Conservation (phyloP, 2,888 invertebrate genomes). For the Amaurobius ferox region DNA sequence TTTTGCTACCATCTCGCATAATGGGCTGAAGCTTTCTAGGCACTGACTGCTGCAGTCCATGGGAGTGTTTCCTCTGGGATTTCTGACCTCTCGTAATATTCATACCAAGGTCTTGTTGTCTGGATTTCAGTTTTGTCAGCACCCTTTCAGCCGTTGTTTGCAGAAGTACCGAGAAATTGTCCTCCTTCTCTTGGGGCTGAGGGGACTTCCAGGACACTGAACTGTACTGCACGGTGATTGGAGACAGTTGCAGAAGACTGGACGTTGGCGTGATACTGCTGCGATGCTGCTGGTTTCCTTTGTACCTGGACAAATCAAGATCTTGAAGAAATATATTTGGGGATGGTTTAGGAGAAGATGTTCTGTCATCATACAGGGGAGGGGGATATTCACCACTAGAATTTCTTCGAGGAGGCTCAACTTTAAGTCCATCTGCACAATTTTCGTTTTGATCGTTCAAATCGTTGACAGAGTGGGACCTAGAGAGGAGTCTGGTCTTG, state of each 20-base stretch:
- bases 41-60: conserved; percentile 33
- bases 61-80: conserved; percentile 34
- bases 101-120: conserved; percentile 47
- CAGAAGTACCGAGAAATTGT: conserved; percentile 42
- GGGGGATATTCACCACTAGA: conserved; percentile 61
- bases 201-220: conserved; percentile 15
- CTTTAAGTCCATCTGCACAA: not conserved
- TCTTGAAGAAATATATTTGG: conserved; percentile 30
- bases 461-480: conserved; percentile 60
- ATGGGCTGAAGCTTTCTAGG: conserved; percentile 62
- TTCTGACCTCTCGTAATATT: conserved; percentile 20
- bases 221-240: conserved; percentile 33
- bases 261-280: conserved; percentile 36
- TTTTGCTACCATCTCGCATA: conserved; percentile 45
- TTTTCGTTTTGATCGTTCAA: conserved; percentile 16
- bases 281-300: conserved; percentile 15
- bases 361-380: not conserved
- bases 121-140: conserved; percentile 41
- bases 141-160: conserved; percentile 65
- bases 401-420: conserved; percentile 53
- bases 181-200: conserved; percentile 32
- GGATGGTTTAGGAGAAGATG: not conserved
- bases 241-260: conserved; percentile 11
- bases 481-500: conserved; percentile 48
- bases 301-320: conserved; percentile 42